phyloP scores from a whole-genome alignment of 2,113 vertebrate genomes.

The Notothenia rossii region DNA sequence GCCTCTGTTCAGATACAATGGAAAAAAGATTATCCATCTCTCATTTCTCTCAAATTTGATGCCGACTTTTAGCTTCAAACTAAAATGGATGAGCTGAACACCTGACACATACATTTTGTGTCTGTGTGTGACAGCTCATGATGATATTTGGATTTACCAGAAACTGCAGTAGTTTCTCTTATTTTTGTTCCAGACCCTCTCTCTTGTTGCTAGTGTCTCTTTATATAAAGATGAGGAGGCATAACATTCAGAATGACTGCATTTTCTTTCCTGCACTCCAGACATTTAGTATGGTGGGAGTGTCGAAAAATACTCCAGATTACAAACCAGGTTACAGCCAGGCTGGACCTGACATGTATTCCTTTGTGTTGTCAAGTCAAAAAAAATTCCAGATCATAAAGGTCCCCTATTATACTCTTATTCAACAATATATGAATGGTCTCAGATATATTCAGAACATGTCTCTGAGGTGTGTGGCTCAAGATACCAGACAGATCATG shows the following conservation, averaged over 20 bases:
- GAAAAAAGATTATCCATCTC: constrained; percentile 9
- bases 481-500: too few relatives aligned
- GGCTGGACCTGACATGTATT: not conserved
- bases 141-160: constrained; percentile 3
- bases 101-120: constrained; percentile 19
- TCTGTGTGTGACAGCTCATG: constrained; percentile 19
- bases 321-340: too few relatives aligned
- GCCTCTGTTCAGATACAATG: constrained; percentile 43
- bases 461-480: too few relatives aligned
- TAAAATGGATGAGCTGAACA: constrained; percentile 3
- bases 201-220: constrained; percentile 11
- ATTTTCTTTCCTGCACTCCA: not conserved
- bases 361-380: not conserved
- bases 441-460: too few relatives aligned
- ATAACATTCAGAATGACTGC: not conserved
- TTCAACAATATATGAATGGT: too few relatives aligned
- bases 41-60: constrained; percentile 27
- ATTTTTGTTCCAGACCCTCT: constrained; percentile 1
- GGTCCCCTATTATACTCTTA: too few relatives aligned
- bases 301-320: not conserved
- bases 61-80: constrained; percentile 23
- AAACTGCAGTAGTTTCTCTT: constrained; percentile 32
- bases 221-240: not conserved
- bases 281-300: not conserved
- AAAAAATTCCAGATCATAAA: too few relatives aligned